Conservation (phyloP, 2,113 vertebrate genomes). For the Heterotis niloticus region DNA sequence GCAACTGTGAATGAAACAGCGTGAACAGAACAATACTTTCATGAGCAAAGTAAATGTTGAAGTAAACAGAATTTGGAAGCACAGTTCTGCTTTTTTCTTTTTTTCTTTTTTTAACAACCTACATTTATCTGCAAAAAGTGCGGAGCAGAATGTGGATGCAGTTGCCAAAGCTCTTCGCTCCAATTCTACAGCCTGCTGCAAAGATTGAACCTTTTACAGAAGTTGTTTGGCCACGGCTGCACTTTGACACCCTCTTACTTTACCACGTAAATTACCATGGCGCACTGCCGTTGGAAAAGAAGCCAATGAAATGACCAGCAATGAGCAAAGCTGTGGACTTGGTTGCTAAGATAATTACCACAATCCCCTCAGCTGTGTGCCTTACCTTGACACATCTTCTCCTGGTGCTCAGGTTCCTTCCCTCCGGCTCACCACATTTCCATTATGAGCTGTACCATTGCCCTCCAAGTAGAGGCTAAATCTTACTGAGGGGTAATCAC, state of each 20-base stretch:
- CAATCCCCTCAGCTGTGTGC: background rate
- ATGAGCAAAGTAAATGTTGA: background rate
- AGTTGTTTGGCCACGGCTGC: background rate
- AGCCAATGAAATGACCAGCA: background rate
- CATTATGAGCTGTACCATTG: slow-evolving; percentile 29
- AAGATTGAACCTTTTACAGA: background rate
- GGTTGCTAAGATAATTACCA: slow-evolving; percentile 26
- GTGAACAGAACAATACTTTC: background rate
- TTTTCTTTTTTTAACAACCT: too few species aligned
- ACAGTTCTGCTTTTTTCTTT: background rate
- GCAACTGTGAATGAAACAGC: background rate
- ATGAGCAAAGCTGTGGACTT: slow-evolving; percentile 19
- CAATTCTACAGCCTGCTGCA: background rate
- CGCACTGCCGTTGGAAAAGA: background rate
- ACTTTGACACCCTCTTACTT: background rate
- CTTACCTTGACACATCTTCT: slow-evolving; percentile 28
- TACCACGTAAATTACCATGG: background rate
- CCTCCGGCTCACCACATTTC: slow-evolving; percentile 24
- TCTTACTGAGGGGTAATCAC: slow-evolving; percentile 28
- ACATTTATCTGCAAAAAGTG: background rate
- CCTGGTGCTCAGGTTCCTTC: background rate
- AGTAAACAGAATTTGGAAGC: background rate
- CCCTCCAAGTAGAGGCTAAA: slow-evolving; percentile 28
- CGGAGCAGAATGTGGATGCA: background rate
- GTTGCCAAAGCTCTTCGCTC: background rate